Evolutionary conservation across 2,888 invertebrate genomes (phyloP).

Genomic region (Erebia ligea): DNA sequence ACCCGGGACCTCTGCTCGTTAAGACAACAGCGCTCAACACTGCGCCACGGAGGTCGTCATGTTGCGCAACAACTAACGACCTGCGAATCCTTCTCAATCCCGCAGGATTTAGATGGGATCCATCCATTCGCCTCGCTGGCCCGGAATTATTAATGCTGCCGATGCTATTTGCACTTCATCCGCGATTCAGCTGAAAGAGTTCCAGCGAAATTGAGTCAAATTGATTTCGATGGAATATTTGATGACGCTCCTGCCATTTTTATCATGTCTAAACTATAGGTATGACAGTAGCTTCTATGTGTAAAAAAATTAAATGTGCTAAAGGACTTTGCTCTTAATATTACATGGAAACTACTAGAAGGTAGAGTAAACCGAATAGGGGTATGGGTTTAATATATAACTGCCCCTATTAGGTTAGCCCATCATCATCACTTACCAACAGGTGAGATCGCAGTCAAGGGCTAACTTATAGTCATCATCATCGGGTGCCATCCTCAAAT

Average conservation of each 20-base stretch:
- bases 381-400: too few relatives aligned
- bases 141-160: constrained; percentile 57
- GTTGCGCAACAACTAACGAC: not conserved
- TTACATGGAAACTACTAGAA: too few relatives aligned
- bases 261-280: not conserved
- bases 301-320: not conserved
- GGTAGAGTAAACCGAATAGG: too few relatives aligned
- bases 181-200: constrained; percentile 43
- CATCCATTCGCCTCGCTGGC: constrained; percentile 51
- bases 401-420: too few relatives aligned
- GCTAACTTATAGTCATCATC: too few relatives aligned
- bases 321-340: too few relatives aligned
- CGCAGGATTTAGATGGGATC: constrained; percentile 49
- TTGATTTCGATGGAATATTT: constrained; percentile 45
- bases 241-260: constrained; percentile 34
- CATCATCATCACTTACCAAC: too few relatives aligned
- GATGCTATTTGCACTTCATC: constrained; percentile 48
- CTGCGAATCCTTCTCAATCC: constrained; percentile 40
- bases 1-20: too few relatives aligned
- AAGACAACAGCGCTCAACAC: too few relatives aligned
- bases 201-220: constrained; percentile 41
- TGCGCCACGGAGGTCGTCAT: too few relatives aligned
- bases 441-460: too few relatives aligned
- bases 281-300: not conserved
- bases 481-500: too few relatives aligned